A percentile compares a stretch with the other conserved stretches of the same genome.
Conservation (phyloP, 2,797 vertebrate species). For the Sparus aurata region DNA sequence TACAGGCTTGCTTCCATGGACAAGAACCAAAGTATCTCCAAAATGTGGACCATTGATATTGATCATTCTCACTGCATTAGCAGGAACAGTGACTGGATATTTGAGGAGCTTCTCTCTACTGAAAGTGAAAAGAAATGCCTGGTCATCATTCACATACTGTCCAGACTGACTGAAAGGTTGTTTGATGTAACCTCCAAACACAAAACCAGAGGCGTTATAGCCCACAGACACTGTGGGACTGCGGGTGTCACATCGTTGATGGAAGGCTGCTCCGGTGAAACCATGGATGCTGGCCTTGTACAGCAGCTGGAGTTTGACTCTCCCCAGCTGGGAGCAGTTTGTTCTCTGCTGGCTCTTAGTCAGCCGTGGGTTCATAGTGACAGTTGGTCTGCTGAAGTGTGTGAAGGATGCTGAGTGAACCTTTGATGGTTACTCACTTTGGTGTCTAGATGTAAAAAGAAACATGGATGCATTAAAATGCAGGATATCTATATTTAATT, state of each 20-base stretch:
- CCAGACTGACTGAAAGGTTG: conserved; percentile 60
- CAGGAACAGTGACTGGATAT: not conserved
- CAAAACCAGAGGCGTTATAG: conserved; percentile 61
- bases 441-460: not conserved
- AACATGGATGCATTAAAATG: not conserved
- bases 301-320: conserved; percentile 30
- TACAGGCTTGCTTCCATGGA: not conserved
- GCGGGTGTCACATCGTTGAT: conserved; percentile 68
- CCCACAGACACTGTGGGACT: conserved; percentile 76
- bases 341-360: conserved; percentile 16
- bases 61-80: accelerated
- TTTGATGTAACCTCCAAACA: conserved; percentile 77
- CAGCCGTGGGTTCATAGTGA: conserved; percentile 33
- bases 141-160: conserved; percentile 23
- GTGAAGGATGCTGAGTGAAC: not conserved
- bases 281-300: conserved; percentile 14
- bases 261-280: conserved; percentile 63
- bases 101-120: conserved; percentile 24
- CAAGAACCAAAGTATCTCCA: conserved; percentile 57
- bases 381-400: not conserved
- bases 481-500: not conserved
- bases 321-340: conserved; percentile 56
- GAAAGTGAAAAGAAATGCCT: conserved; percentile 73
- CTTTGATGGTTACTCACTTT: not conserved
- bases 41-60: conserved; percentile 48